These are phyloP conservation scores for Labroides dimidiatus DNA, from an alignment of 2,797 vertebrate species.

Conservation along the genomic window DNA sequence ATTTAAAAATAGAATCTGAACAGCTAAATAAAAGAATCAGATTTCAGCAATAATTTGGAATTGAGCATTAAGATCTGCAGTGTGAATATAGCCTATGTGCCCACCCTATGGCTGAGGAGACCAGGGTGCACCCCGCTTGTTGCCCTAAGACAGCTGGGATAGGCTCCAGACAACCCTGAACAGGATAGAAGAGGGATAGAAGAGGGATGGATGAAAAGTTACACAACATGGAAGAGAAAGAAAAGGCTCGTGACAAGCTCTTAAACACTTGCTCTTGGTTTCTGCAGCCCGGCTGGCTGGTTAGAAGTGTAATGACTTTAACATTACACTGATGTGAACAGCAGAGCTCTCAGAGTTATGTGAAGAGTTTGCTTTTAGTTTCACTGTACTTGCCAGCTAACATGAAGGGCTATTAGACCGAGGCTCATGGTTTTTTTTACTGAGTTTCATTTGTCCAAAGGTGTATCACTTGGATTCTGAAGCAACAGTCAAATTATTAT, in stretches of 20 bases:
- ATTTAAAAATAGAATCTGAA: too few species aligned
- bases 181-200: too few species aligned
- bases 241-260: slow-evolving; percentile 12
- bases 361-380: slow-evolving; percentile 10
- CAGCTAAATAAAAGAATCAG: too few species aligned
- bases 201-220: too few species aligned
- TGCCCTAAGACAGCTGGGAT: too few species aligned
- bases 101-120: too few species aligned
- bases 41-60: too few species aligned
- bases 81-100: too few species aligned
- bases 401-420: background rate
- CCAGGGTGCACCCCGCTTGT: too few species aligned
- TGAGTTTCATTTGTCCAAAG: slow-evolving; percentile 59
- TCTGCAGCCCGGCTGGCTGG: slow-evolving; percentile 9
- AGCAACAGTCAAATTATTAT: too few species aligned
- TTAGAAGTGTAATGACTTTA: slow-evolving; percentile 38
- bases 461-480: background rate
- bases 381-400: slow-evolving; percentile 1
- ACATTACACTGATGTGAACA: slow-evolving; percentile 47
- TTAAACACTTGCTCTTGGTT: slow-evolving; percentile 29
- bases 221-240: slow-evolving; percentile 14
- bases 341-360: slow-evolving; percentile 13
- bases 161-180: too few species aligned
- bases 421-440: slow-evolving; percentile 47
- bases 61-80: too few species aligned